Evolutionary conservation across 2,797 vertebrate genomes (phyloP).

Genomic region (Acanthis flammea): DNA sequence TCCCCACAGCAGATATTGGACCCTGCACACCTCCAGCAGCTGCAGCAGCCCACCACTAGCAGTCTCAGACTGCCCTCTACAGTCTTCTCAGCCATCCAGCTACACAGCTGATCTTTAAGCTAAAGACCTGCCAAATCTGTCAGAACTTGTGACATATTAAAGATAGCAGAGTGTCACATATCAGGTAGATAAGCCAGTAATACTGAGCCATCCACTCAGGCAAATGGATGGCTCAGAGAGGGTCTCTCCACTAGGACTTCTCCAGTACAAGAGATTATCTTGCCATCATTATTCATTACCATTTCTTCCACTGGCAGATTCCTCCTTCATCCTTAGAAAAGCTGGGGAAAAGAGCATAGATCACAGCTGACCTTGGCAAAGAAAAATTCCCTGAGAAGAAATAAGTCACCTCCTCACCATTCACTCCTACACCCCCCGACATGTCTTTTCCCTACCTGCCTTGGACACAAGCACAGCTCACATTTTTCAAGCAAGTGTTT

Average conservation of each 20-base stretch:
- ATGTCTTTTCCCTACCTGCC: not conserved
- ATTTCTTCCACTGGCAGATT: not conserved
- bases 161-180: conserved; percentile 35
- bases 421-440: not conserved
- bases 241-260: not conserved
- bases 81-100: conserved; percentile 39
- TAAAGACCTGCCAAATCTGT: conserved; percentile 57
- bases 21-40: not conserved
- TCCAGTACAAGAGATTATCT: not conserved
- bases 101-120: not conserved
- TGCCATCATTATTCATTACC: not conserved
- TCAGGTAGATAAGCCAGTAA: conserved; percentile 44
- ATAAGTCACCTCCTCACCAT: not conserved
- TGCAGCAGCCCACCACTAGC: not conserved
- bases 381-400: not conserved
- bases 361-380: not conserved
- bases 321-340: not conserved
- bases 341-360: not conserved
- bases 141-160: conserved; percentile 41
- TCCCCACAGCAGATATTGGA: conserved; percentile 53
- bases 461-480: not conserved
- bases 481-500: not conserved
- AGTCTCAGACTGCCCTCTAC: conserved; percentile 86
- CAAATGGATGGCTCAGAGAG: not conserved
- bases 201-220: not conserved